A percentile compares a stretch with the other conserved stretches of the same genome.
These are phyloP conservation scores for Odontomyia ornata DNA, from an alignment of 2,888 invertebrate species.

Conservation along the genomic window DNA sequence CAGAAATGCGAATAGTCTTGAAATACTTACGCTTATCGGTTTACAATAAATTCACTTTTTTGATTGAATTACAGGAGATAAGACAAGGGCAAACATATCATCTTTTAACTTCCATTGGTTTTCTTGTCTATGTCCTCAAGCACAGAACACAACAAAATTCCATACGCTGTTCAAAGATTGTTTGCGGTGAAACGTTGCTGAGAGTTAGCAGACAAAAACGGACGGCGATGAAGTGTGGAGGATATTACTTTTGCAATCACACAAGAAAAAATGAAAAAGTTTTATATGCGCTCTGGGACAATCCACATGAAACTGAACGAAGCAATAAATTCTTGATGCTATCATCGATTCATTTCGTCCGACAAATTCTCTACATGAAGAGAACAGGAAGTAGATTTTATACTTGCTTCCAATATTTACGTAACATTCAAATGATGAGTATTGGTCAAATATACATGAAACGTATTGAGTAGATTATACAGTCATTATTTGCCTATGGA, in stretches of 20 bases:
- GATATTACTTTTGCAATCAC: constrained; percentile 50
- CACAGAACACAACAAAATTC: no score
- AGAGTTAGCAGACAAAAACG: not conserved
- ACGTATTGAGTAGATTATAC: no score
- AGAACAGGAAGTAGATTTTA: no score
- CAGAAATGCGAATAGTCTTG: not conserved
- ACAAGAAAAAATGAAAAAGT: constrained; percentile 42
- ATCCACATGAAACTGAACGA: constrained; percentile 26
- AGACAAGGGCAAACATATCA: not conserved
- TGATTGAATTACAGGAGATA: not conserved
- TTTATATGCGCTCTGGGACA: constrained; percentile 49
- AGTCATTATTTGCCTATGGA: no score
- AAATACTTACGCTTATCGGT: constrained; percentile 4
- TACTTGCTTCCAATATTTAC: no score
- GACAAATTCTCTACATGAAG: no score
- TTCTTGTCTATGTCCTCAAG: no score
- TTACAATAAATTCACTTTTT: constrained; percentile 27
- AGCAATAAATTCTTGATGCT: constrained; percentile 48
- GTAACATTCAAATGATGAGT: no score
- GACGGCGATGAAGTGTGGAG: constrained; percentile 39
- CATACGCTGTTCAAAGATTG: no score
- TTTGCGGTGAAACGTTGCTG: not conserved
- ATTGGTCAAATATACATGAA: no score
- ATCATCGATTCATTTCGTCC: constrained; percentile 32
- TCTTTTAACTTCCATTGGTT: not conserved